Base-by-base conservation (phyloP, 2,888 invertebrate species). In the Caenorhabditis parvicauda region DNA sequence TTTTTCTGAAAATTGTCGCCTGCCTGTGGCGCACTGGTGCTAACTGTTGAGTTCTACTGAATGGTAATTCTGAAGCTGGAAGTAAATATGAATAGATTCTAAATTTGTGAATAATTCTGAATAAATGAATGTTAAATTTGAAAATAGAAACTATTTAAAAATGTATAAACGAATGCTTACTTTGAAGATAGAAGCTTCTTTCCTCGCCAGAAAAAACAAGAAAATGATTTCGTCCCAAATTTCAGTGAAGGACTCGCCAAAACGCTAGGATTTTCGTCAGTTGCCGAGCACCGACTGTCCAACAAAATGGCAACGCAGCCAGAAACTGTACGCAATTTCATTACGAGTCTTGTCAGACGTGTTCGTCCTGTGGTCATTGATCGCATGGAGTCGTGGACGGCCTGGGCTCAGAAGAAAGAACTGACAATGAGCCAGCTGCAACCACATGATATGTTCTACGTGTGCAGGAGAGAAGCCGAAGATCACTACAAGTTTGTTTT, bases 301-400 rank as follows among this genome's bases (percentile, higher is more conserved):
- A 74, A 80, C 50, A 80, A 80, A 56, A 79, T 79, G 79, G 79
- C 78, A 1, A 72, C 78, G 2, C 69, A 70, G 7, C 72, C 77
- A 5, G 77, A 74, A 7, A 80, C 77, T 21, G 77, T 79, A 14
- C 55, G 79, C n/a, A 70, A 61, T 44, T 80, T 79, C 54, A 59
- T 79, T 22, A 72, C 38, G 54, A 76, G 76, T 2, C 44, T 79
- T 24, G 50, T 50, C 6, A 69, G 71, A 3, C 66, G 79, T 7
- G 64, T 79, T 17, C 74, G 77, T 17, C 79, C 79, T 1, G 79
- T 75, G 6, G 70, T 79, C 25, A 69, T 72, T 19, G 77, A 79
- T 45, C 70, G 79, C 9, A 71, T 73, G 70, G 75, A 75, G 28
- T 64, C 76, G 6, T 79, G 79, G 79, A 47, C 60, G 7, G 63